Conservation (phyloP, 2,113 vertebrate species). For the Tragelaphus buxtoni region DNA sequence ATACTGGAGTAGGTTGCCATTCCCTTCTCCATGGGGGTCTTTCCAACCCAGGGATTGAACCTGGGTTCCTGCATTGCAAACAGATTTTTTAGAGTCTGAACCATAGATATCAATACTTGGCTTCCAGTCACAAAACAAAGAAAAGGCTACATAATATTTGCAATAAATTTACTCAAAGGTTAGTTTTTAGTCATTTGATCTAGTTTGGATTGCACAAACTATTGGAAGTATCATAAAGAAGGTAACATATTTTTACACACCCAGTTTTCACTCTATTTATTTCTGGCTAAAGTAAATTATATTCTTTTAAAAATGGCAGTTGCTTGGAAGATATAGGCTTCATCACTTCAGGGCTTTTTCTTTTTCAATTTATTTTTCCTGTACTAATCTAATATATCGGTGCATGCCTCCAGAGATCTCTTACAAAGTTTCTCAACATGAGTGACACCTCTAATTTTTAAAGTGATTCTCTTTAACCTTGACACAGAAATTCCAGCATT, state of each 20-base stretch:
- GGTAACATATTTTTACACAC: neutral
- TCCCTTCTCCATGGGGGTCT: neutral
- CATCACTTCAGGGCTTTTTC: neutral
- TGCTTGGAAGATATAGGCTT: neutral
- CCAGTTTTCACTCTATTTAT: neutral
- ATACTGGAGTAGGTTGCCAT: neutral
- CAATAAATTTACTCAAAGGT: neutral
- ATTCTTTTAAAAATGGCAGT: neutral
- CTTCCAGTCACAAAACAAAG: neutral
- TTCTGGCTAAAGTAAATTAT: neutral
- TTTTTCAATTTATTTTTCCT: slow-evolving; percentile 30
- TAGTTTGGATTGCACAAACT: neutral
- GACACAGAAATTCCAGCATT: neutral
- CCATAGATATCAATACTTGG: neutral
- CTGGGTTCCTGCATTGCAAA: neutral
- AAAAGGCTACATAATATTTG: neutral
- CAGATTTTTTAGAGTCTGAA: neutral
- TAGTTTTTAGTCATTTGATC: neutral
- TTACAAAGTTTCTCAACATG: neutral
- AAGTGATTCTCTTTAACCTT: slow-evolving; percentile 3
- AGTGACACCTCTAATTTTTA: slow-evolving; percentile 23
- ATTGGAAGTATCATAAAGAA: neutral
- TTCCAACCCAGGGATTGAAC: neutral
- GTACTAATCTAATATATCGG: neutral
- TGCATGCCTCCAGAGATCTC: neutral